Percentiles rank a stretch among this genome's conserved stretches.
Evolutionary conservation across 2,113 vertebrate genomes (phyloP).

Genomic region (Scatophagus argus): DNA sequence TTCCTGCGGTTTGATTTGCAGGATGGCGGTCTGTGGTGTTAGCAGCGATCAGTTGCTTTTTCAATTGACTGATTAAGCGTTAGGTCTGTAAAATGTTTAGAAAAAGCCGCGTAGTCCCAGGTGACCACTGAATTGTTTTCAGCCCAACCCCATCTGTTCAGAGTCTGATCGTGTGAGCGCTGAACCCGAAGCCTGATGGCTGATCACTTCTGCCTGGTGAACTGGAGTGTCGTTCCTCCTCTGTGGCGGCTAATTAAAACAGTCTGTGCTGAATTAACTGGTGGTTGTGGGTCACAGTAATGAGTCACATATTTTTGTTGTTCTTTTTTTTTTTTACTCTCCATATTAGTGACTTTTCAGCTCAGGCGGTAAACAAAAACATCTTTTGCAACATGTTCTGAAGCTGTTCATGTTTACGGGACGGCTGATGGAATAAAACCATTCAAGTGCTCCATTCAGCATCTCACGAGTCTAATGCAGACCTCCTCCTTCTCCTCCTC

Average conservation of each 20-base stretch:
- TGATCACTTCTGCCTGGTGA: too few species aligned
- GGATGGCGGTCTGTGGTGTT: too few species aligned
- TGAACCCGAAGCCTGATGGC: too few species aligned
- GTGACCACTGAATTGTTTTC: too few species aligned
- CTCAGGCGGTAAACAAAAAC: constrained; percentile 32
- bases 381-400: background rate
- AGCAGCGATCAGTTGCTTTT: too few species aligned
- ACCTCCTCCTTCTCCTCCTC: background rate
- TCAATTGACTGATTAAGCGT: too few species aligned
- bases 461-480: background rate
- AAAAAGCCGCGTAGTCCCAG: too few species aligned
- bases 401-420: background rate
- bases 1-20: background rate
- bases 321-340: background rate
- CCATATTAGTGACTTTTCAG: background rate
- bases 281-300: background rate
- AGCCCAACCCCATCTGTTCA: too few species aligned
- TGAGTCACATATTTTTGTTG: background rate
- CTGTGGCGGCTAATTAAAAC: constrained; percentile 24
- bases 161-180: too few species aligned
- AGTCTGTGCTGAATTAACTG: constrained; percentile 20
- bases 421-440: background rate
- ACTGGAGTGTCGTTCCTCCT: background rate
- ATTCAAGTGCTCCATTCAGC: background rate
- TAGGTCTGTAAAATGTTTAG: too few species aligned